Evolutionary conservation across 2,797 vertebrate genomes (phyloP), one percentile per base, ranked within the genome.

Genomic region (Gila robusta): DNA sequence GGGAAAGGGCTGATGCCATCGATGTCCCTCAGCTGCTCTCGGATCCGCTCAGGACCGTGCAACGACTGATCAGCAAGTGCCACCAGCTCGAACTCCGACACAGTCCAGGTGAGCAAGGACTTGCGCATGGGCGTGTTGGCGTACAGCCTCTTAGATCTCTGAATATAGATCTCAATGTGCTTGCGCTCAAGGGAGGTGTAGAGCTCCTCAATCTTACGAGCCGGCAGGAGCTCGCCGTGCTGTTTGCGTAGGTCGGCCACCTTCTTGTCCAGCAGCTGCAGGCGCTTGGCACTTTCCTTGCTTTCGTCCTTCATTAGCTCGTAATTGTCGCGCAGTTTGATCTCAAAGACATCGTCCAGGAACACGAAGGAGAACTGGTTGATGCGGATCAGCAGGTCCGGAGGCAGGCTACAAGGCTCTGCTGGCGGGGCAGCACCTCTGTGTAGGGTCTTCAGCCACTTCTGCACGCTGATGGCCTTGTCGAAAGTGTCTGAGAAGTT

Each of bases 91-190:
- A 99, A 89, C 72, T 97, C 96, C 0, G 96, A 92, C 90, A 98
- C 86, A 0, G 96, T 98, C 98, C 98, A 99, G 52, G 98, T 99
- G 87, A 99, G 95, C 86, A 99, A 94, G 1, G 98, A 98, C 87
- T 97, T 97, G 88, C 98, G 94, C 98, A 99, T 99, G 82, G 98
- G 98, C 0, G 98, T 99, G 95, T 98, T 99, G 92, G 96, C 93
- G 0, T 99, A 99, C 88, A 99, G 97, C 56, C 98, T 97, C 11
- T 96, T 96, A 0, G 98, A 99, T 37, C 98, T 98, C 93, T 99
- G 98, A 93, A 99, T 98, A 93, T 99, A 99, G 91, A 99, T 99
- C 95, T 99, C 98, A 0, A 99, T 99, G 96, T 99, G 98, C 90
- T 98, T 99, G 81, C 97, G 97, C 95, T 99, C 98, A 94, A 99